phyloP scores from a whole-genome alignment of 2,797 vertebrate species.

The Pseudocheirus occidentalis region DNA sequence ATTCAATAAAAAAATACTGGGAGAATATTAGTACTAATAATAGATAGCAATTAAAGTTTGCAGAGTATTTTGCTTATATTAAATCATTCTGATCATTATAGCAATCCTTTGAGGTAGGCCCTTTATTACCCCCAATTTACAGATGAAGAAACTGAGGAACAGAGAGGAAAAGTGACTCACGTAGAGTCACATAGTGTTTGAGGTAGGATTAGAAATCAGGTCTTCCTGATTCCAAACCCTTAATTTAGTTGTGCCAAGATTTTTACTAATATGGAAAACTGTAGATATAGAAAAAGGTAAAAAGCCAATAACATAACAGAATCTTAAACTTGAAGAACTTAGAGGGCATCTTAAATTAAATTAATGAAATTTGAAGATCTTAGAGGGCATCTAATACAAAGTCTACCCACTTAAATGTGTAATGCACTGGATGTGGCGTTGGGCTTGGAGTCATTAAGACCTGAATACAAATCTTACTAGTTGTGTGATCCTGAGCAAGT shows the following conservation, averaged over 20 bases:
- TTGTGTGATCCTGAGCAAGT: neutral
- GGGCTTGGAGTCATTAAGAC: no score
- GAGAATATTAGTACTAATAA: neutral
- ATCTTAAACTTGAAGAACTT: neutral
- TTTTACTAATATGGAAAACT: neutral
- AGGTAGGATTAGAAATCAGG: neutral
- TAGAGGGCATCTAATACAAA: neutral
- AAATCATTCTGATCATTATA: neutral
- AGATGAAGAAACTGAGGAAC: neutral
- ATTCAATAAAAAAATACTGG: neutral
- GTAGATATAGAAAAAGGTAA: neutral
- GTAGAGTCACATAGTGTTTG: no score
- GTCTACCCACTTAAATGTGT: no score
- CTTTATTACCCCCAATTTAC: neutral
- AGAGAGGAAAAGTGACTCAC: neutral
- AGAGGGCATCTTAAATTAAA: no score
- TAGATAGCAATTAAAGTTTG: neutral
- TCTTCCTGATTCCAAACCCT: neutral
- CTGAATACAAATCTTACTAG: neutral
- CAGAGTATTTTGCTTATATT: neutral
- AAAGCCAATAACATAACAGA: neutral
- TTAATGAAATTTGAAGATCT: no score
- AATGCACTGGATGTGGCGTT: no score
- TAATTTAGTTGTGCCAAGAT: neutral
- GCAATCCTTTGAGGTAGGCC: neutral